Percentiles rank a stretch among this genome's conserved stretches.
These are phyloP conservation scores for Leptodactylus fuscus DNA, from an alignment of 2,113 vertebrate species.

Conservation along the genomic window DNA sequence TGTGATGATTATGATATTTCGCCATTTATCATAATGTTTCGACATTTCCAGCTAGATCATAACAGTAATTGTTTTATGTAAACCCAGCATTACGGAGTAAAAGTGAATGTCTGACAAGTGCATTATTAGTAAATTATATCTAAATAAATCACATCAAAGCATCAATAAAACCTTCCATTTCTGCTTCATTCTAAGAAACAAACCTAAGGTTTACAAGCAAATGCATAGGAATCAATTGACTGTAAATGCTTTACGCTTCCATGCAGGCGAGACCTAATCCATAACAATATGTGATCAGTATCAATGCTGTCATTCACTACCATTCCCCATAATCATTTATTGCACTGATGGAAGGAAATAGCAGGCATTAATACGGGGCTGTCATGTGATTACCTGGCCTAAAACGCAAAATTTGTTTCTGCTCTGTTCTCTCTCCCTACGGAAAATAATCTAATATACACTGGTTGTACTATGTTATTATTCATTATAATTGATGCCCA, in stretches of 20 bases:
- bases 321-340: not conserved
- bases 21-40: too few species aligned
- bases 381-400: constrained; percentile 36
- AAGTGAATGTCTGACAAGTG: not conserved
- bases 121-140: not conserved
- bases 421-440: constrained; percentile 29
- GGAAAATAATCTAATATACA: constrained; percentile 45
- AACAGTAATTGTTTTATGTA: not conserved
- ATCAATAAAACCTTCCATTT: not conserved
- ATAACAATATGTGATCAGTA: not conserved
- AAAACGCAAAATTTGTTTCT: constrained; percentile 29
- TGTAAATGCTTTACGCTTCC: not conserved
- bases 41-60: too few species aligned
- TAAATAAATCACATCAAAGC: not conserved
- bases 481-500: constrained; percentile 55
- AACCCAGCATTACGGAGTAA: not conserved
- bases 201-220: not conserved
- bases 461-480: constrained; percentile 28
- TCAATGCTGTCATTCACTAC: not conserved
- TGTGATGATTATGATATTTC: too few species aligned
- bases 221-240: not conserved
- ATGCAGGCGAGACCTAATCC: not conserved
- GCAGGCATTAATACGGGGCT: constrained; percentile 30
- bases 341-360: constrained; percentile 20
- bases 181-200: not conserved